phyloP scores from a whole-genome alignment of 2,888 invertebrate species.

The Vannuccia rotundouncinata region DNA sequence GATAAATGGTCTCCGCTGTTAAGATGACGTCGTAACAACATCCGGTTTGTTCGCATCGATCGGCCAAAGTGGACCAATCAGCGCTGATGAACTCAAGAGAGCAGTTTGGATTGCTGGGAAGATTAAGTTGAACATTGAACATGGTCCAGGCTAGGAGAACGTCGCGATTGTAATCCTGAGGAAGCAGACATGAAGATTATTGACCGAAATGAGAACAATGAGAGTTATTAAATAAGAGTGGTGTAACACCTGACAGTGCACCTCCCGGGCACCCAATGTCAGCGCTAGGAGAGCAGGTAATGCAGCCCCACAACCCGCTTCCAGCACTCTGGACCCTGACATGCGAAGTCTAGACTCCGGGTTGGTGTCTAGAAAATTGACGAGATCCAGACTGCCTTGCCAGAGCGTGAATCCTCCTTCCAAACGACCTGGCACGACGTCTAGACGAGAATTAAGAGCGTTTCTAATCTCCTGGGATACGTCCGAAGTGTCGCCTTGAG shows the following conservation, averaged over 20 bases:
- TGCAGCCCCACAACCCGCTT: conserved; percentile 81
- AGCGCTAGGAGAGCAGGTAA: conserved; percentile 75
- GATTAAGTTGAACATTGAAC: conserved; percentile 70
- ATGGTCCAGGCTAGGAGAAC: conserved; percentile 73
- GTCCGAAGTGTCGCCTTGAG: neutral
- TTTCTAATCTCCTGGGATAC: neutral
- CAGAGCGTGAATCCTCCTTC: conserved; percentile 86
- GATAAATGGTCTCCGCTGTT: conserved; percentile 83
- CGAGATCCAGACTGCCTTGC: conserved; percentile 82
- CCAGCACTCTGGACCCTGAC: conserved; percentile 62
- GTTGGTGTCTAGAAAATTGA: conserved; percentile 62
- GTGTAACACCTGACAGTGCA: conserved; percentile 53
- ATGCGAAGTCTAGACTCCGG: conserved; percentile 55
- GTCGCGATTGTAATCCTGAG: conserved; percentile 87
- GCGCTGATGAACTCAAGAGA: conserved; percentile 61
- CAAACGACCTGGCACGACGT: neutral
- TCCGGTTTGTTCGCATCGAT: neutral
- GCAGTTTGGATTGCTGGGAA: conserved; percentile 24
- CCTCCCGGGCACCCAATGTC: conserved; percentile 63
- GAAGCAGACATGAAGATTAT: no score
- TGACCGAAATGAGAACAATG: no score
- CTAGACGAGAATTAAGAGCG: neutral
- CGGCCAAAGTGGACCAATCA: conserved; percentile 65
- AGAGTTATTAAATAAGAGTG: no score
- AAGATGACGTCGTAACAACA: conserved; percentile 71